Percentiles rank a stretch among this genome's conserved stretches.
Evolutionary conservation across 2,797 vertebrate species (phyloP).

Genomic region (Naso thynnoides): DNA sequence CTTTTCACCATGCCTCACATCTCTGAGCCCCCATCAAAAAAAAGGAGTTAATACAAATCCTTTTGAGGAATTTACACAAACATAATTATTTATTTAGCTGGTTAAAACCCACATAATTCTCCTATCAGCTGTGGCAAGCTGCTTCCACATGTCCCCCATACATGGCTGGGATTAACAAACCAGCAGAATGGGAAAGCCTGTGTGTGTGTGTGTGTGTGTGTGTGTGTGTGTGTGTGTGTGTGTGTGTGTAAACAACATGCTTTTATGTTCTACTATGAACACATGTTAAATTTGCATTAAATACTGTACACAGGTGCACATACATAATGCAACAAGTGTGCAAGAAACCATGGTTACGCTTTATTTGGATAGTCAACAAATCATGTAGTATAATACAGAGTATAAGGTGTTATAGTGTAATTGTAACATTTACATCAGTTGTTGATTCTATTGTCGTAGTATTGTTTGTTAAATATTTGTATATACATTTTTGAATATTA

Average conservation of each 20-base stretch:
- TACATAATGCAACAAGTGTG: neutral
- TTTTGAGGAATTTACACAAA: conserved; percentile 84
- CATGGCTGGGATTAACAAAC: conserved; percentile 79
- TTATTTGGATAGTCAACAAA: too few species aligned
- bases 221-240: conserved; percentile 24
- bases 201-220: conserved; percentile 4
- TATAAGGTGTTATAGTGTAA: too few species aligned
- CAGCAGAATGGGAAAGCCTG: conserved; percentile 55
- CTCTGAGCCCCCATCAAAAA: conserved; percentile 73
- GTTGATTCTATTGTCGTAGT: too few species aligned
- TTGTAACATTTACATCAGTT: too few species aligned
- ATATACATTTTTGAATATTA: too few species aligned
- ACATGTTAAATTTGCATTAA: conserved; percentile 17
- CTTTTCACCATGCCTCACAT: conserved; percentile 64
- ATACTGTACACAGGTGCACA: neutral
- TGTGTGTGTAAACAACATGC: conserved; percentile 8
- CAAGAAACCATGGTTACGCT: too few species aligned
- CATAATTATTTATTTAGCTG: conserved; percentile 87
- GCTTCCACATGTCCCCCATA: conserved; percentile 81
- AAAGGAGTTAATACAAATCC: conserved; percentile 80
- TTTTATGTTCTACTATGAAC: neutral
- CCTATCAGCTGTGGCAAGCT: conserved; percentile 82
- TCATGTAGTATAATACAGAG: too few species aligned
- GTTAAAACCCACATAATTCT: conserved; percentile 85
- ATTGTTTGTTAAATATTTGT: too few species aligned